These are phyloP conservation scores for Apodemus agrarius DNA, from an alignment of 2,797 vertebrate genomes.

Conservation along the genomic window DNA sequence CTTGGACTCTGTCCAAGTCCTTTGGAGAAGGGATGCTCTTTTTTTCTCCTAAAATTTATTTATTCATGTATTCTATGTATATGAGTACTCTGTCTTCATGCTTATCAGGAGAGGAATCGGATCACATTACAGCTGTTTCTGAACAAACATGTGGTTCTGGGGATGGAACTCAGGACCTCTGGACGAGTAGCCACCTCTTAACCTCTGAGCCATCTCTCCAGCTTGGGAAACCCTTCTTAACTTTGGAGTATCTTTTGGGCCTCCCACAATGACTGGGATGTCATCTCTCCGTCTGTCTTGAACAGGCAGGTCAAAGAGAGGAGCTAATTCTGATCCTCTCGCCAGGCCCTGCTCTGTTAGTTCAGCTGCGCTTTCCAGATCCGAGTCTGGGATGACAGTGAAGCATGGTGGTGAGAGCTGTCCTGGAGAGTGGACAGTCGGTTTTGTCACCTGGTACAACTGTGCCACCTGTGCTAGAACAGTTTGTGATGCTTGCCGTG, in stretches of 20 bases:
- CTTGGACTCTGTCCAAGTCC: background rate
- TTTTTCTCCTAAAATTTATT: background rate
- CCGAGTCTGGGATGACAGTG: background rate
- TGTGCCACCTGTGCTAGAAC: background rate
- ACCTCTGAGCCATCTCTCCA: background rate
- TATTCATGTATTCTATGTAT: background rate
- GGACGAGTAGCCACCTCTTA: background rate
- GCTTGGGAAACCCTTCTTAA: background rate
- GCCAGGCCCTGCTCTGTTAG: background rate
- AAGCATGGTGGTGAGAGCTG: background rate
- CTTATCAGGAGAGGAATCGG: background rate
- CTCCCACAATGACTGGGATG: background rate
- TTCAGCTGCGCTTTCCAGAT: background rate
- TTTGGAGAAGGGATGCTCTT: background rate
- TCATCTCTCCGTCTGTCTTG: background rate
- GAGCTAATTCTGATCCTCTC: background rate
- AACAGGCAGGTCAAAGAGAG: background rate
- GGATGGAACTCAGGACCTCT: background rate
- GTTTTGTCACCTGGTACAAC: accelerated
- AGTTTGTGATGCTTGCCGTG: background rate
- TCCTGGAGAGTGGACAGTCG: background rate
- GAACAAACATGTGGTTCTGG: background rate
- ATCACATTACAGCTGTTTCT: background rate
- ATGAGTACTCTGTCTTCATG: background rate
- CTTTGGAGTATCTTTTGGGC: background rate